These are phyloP conservation scores for Chaenocephalus aceratus DNA, from an alignment of 2,113 vertebrate genomes.

Conservation along the genomic window DNA sequence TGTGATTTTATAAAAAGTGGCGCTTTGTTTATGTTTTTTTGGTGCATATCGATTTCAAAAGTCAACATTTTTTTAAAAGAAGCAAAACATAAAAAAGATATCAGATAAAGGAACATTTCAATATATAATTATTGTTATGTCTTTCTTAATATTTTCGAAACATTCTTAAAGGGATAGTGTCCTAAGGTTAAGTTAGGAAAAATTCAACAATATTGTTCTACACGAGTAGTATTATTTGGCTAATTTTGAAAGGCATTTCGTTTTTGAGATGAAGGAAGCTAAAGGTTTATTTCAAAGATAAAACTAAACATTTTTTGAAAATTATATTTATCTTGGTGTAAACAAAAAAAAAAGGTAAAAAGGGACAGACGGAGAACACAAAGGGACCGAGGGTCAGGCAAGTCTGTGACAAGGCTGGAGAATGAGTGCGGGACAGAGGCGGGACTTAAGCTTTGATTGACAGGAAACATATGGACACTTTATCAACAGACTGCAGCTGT, in stretches of 20 bases:
- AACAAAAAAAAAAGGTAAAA: conserved; percentile 5
- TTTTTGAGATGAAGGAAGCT: conserved; percentile 20
- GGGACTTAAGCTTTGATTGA: conserved; percentile 17
- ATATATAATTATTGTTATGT: background rate
- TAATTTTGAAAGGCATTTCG: conserved; percentile 56
- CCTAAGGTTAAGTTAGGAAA: conserved; percentile 34
- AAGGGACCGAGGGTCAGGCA: conserved; percentile 27
- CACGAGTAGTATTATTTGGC: conserved; percentile 46
- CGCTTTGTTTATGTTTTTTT: conserved; percentile 20
- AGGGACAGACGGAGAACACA: conserved; percentile 2
- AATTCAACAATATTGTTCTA: conserved; percentile 45
- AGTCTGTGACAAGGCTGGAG: conserved; percentile 47
- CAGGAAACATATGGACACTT: conserved; percentile 2
- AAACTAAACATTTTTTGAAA: background rate
- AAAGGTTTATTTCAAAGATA: conserved; percentile 13
- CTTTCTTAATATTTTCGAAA: conserved; percentile 7
- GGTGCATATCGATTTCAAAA: conserved; percentile 36
- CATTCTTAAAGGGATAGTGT: conserved; percentile 59
- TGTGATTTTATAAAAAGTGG: conserved; percentile 21
- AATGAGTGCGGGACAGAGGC: conserved; percentile 15
- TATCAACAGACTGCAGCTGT: conserved; percentile 21
- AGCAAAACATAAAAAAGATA: conserved; percentile 2
- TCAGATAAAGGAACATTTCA: conserved; percentile 8
- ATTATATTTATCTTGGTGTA: background rate
- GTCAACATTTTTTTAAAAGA: background rate